These are phyloP conservation scores for Trichoplusia ni DNA, from an alignment of 1,140 invertebrate genomes.

Conservation along the genomic window DNA sequence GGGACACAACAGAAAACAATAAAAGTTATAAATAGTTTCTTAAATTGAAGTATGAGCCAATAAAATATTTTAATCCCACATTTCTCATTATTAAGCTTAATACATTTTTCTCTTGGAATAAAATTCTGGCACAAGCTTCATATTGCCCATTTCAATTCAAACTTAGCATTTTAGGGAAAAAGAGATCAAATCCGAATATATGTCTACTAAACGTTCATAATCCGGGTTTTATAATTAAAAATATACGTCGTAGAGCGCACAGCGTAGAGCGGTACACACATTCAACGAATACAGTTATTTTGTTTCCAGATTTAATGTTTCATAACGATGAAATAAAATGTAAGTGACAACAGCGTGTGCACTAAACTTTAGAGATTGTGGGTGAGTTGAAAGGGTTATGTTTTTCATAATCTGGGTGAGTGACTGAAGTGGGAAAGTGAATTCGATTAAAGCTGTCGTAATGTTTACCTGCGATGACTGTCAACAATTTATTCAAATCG, in stretches of 20 bases:
- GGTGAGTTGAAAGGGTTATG: neutral
- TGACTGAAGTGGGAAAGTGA: too few relatives aligned
- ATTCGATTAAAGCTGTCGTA: too few relatives aligned
- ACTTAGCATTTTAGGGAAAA: too few relatives aligned
- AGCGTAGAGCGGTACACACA: neutral
- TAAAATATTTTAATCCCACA: too few relatives aligned
- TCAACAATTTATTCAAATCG: too few relatives aligned
- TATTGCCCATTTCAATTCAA: too few relatives aligned
- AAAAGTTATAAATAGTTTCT: too few relatives aligned
- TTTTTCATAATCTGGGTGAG: slow-evolving; percentile 2
- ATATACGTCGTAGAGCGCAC: neutral
- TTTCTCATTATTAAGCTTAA: too few relatives aligned
- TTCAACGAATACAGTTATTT: slow-evolving; percentile 16
- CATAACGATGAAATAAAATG: slow-evolving; percentile 23
- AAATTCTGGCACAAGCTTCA: too few relatives aligned
- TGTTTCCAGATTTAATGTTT: slow-evolving; percentile 19
- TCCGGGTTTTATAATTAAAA: slow-evolving; percentile 19
- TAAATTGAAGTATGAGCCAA: too few relatives aligned
- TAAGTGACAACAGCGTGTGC: slow-evolving; percentile 2
- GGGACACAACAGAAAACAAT: too few relatives aligned
- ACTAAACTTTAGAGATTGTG: slow-evolving; percentile 1
- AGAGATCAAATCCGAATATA: neutral
- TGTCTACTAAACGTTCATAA: neutral
- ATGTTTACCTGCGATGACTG: neutral
- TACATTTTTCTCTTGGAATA: too few relatives aligned